Evolutionary conservation across 2,113 vertebrate genomes (phyloP), one percentile per base, ranked within the genome.

Genomic region (Vulpes vulpes): DNA sequence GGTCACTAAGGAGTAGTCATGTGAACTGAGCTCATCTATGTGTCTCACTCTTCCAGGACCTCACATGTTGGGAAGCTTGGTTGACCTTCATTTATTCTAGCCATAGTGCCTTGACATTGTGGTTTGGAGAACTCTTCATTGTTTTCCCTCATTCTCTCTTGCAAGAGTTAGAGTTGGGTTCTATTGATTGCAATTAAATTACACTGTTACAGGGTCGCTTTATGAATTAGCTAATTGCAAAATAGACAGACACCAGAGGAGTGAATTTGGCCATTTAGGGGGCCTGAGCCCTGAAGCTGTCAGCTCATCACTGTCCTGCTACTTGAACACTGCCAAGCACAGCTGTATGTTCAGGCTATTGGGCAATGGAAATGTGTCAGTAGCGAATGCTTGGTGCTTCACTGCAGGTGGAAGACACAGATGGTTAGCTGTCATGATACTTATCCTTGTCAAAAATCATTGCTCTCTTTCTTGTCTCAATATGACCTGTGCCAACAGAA

Each of bases 361-460:
- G 93, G 91, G 53, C 35, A 38, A 62, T 23, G 55, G 89, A 69
- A 95, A 82, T 25, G 49, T 78, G 76, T 91, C 62, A 89, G 69
- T 62, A 79, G 80, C 79, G 88, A 92, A 88, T 35, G 59, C 23
- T 65, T 76, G 73, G 59, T 0, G 4, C 38, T 85, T 79, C 6
- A 1, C 82, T 92, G 83, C 62, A 96, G 94, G 94, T 96, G 87
- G 94, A 64, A 97, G 83, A 80, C 89, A 93, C 94, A 97, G 97
- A 97, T 96, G 98, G 95, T 79, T 91, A 89, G 93, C 65, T 96
- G 51, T 89, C 89, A 79, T 51, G 95, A 93, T 89, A 89, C 43
- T 93, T 87, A 94, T 83, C 73, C 86, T 71, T 97, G 78, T 98
- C 97, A 97, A 86, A 96, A 95, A 91, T 79, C 89, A 93, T 51